Evolutionary conservation across 2,113 vertebrate genomes (phyloP), one percentile per base, ranked within the genome.

Genomic region (Gambusia holbrooki): DNA sequence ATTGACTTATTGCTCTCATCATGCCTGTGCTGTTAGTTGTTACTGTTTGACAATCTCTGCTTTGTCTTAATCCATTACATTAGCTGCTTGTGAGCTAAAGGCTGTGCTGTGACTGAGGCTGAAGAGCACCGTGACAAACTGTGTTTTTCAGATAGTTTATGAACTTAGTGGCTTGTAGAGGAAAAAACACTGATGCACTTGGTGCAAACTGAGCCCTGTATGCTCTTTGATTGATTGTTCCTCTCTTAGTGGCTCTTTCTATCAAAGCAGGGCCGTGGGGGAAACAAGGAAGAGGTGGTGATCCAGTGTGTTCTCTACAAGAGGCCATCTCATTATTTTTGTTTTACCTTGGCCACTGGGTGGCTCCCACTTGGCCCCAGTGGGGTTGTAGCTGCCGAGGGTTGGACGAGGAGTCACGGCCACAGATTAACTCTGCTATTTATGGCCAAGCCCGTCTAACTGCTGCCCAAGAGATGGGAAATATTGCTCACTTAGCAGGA

Each of bases 401-500:
- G 84, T 83, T 84, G 85, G 88, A 83, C 75, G 35, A 87, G 82
- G 89, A 93, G 92, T 93, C 93, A 94, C n/a, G 86, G 92, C 88
- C 91, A 85, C 91, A 94, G 93, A 95, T 95, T 94, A 94, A 93
- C 90, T 92, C 89, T 84, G 89, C 90, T 94, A 94, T 94, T 95
- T 95, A 94, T 91, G 91, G 90, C 85, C 54, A 25, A 84, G 82
- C 89, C 90, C 79, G 73, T 87, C 90, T 92, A 94, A 95, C 94
- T 94, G 93, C 92, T 70, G 79, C 91, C 86, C 88, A 83, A 91
- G 92, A 93, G 93, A 94, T 93, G 94, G 95, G 94, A 94, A 94
- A 91, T 92, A 94, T 93, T 94, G 94, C 93, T 95, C 93, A 95
- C 94, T 95, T 94, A 95, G 95, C 91, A 94, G 91, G 94, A 94